Conservation (phyloP, 2,113 vertebrate genomes). For the Nothobranchius furzeri region DNA sequence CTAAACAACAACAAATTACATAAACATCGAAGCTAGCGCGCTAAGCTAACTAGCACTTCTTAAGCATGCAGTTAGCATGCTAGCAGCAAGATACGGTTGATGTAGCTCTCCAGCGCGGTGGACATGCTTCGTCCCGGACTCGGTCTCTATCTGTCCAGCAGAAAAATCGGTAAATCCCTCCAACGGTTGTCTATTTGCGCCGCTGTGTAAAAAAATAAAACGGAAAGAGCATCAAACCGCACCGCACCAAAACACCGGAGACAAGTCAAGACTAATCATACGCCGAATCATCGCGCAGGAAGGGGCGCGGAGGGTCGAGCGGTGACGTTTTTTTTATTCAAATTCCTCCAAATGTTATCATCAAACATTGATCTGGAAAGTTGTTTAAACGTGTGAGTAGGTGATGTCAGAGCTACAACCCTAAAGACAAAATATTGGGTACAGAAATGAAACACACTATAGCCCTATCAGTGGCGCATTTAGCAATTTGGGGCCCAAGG, state of each 20-base stretch:
- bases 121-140: constrained; percentile 69
- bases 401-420: too few relatives aligned
- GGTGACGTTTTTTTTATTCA: background rate
- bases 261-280: constrained; percentile 14
- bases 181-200: background rate
- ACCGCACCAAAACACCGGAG: constrained; percentile 1
- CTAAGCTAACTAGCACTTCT: constrained; percentile 24
- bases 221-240: background rate
- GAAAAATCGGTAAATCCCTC: background rate
- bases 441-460: too few relatives aligned
- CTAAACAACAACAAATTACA: background rate
- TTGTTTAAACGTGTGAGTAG: too few relatives aligned
- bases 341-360: too few relatives aligned
- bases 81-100: constrained; percentile 81
- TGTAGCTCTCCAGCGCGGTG: constrained; percentile 83
- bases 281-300: background rate
- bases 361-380: too few relatives aligned
- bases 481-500: too few relatives aligned
- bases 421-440: too few relatives aligned
- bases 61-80: constrained; percentile 19
- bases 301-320: constrained; percentile 7
- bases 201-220: background rate
- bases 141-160: background rate
- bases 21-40: background rate
- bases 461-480: too few relatives aligned